Evolutionary conservation across 1,140 invertebrate species (phyloP).

Genomic region (Drosophila parvula): DNA sequence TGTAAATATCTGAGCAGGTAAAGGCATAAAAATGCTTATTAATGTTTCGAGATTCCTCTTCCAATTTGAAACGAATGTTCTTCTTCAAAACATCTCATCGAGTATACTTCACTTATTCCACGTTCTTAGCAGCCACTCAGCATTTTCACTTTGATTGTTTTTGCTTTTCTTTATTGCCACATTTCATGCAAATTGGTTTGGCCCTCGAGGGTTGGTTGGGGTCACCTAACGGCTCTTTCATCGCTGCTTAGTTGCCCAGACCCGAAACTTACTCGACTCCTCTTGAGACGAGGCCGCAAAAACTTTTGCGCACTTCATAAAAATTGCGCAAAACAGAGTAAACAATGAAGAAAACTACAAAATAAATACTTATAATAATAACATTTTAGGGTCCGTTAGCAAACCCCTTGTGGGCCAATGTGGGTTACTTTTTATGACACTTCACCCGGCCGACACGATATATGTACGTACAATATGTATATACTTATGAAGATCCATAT

Average conservation of each 20-base stretch:
- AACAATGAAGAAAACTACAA: constrained; percentile 62
- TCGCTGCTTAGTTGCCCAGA: constrained; percentile 40
- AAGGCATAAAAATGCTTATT: constrained; percentile 2
- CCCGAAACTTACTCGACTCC: constrained; percentile 57
- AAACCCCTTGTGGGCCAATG: constrained; percentile 62
- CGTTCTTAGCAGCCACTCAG: constrained; percentile 31
- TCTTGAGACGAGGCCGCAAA: constrained; percentile 53
- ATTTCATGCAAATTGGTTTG: constrained; percentile 59
- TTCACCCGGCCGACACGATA: constrained; percentile 34
- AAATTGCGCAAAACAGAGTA: constrained; percentile 63
- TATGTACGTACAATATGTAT: not conserved
- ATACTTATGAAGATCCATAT: constrained; percentile 41
- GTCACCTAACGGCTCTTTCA: constrained; percentile 65
- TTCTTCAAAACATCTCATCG: constrained; percentile 14
- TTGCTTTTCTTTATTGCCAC: constrained; percentile 44
- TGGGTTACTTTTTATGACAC: constrained; percentile 69
- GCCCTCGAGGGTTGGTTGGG: constrained; percentile 42
- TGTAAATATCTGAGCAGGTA: constrained; percentile 4
- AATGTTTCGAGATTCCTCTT: not conserved
- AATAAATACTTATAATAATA: constrained; percentile 78
- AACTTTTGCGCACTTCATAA: constrained; percentile 64
- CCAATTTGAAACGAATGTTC: constrained; percentile 13
- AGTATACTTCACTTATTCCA: constrained; percentile 15
- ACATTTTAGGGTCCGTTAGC: constrained; percentile 72
- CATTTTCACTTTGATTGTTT: constrained; percentile 45